Base-by-base conservation (phyloP, 2,113 vertebrate genomes). In the Chlorocebus sabaeus region DNA sequence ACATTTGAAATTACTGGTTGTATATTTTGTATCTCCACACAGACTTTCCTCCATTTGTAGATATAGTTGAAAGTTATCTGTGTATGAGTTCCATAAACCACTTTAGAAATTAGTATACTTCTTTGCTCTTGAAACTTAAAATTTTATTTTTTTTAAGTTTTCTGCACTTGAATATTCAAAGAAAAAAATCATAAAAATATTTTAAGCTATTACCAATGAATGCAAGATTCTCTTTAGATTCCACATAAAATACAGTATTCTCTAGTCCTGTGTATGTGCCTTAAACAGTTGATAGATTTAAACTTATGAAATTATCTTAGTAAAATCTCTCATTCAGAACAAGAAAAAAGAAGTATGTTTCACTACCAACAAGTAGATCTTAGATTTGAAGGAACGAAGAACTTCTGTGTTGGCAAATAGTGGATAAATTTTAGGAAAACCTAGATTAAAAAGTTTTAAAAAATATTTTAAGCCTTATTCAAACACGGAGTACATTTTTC, bases 241-340 rank as follows among this genome's bases (percentile, higher is more conserved):
- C 27, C 27, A 83, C 32, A 50, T 83, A 94, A 89, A 92, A 92
- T 57, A 27, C 7, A 92, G 32, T 61, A 79, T 72, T 95, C 11
- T 93, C 57, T 86, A 67, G 38, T 2, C 20, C 0, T 55, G 9
- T 73, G 1, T 75, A 80, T 96, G 92, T 95, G 25, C 13, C 45
- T 82, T 89, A 40, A 92, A 61, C 14, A 45, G 8, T 59, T 48
- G 18, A 75, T 61, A 76, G 5, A 64, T 43, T 76, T 90, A 17
- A 97, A 84, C 57, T 78, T 95, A 25, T 50, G 70, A 86, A 67
- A 91, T 93, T 64, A 92, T n/a, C 12, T 87, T 43, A 68, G 17
- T 40, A 82, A 93, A 93, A 82, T 0, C 27, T 59, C 5, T 79
- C 18, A 79, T 79, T 91, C 6, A 76, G 2, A 1, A 8, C 59